Base-by-base conservation (phyloP, 2,888 invertebrate genomes). In the Pteria penguin region DNA sequence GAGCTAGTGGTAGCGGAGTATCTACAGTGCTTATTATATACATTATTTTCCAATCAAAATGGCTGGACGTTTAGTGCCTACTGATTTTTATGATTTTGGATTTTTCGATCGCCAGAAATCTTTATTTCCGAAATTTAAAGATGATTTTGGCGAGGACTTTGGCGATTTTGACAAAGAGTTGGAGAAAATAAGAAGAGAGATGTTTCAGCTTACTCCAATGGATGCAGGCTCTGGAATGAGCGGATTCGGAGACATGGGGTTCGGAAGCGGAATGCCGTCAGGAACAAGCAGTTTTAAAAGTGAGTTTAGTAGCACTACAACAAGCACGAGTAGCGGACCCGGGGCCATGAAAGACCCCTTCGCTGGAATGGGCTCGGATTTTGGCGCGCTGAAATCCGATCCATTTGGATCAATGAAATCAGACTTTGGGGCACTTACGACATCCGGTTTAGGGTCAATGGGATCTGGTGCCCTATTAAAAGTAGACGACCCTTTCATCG, bases 401-500 rank as follows among this genome's bases (percentile, higher is more conserved):
- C n/a, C n/a, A n/a, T n/a, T n/a, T n/a, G n/a, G n/a, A n/a, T n/a
- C n/a, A n/a, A 45, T 45, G 45, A 18, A 18, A 18, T 45, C 45
- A 18, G 45, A 45, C 18, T 45, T 45, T 45, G 45, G 45, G 18
- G 45, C 45, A 18, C 45, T 45, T 18, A 18, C 11, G 8, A 14
- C 45, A 45, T n/a, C n/a, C n/a, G n/a, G n/a, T n/a, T n/a, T n/a
- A n/a, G n/a, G n/a, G n/a, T 45, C 45, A 45, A 45, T 57, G n/a
- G 66, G 66, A 4, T 66, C 66, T 11, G 33, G 52, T 52, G 52
- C 36, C 14, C 60, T 80, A 69, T 67, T 86, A 58, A 79, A 84
- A 58, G 82, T 86, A 0, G 86, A 86, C 22, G 79, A 85, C 22
- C 87, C 88, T 5, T 84, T 87, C 62, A 81, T 85, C 36, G 76